Evolutionary conservation across 2,888 invertebrate species (phyloP).

Genomic region (Bellardia pandia): DNA sequence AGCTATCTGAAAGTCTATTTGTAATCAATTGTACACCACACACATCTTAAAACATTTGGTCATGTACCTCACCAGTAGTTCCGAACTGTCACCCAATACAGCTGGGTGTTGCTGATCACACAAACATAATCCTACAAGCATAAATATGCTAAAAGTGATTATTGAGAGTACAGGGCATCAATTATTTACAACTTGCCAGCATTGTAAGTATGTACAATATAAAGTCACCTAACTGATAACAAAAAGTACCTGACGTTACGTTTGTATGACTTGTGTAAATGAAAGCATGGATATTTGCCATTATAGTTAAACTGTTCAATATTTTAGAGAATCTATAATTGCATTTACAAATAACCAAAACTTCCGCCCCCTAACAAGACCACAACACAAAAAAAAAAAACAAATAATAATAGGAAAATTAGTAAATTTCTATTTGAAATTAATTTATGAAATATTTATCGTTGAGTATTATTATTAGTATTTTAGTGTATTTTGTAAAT

Average conservation of each 20-base stretch:
- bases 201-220: not conserved
- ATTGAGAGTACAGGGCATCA: constrained; percentile 62
- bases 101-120: not conserved
- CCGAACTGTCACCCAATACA: too few species aligned
- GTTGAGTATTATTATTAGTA: not conserved
- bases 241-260: constrained; percentile 19
- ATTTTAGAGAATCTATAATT: not conserved
- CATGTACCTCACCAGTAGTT: too few species aligned
- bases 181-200: constrained; percentile 61
- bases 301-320: constrained; percentile 45
- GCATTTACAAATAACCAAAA: not conserved
- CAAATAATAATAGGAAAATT: not conserved
- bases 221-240: constrained; percentile 2
- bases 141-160: constrained; percentile 62
- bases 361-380: not conserved
- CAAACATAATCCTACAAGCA: not conserved
- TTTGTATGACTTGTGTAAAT: constrained; percentile 46
- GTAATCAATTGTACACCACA: too few species aligned
- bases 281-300: constrained; percentile 57
- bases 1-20: too few species aligned
- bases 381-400: not conserved
- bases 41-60: too few species aligned
- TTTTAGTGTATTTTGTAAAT: not conserved
- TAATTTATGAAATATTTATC: not conserved
- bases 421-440: not conserved